Evolutionary conservation across 1,140 invertebrate genomes (phyloP).

Genomic region (Drosophila kikkawai): DNA sequence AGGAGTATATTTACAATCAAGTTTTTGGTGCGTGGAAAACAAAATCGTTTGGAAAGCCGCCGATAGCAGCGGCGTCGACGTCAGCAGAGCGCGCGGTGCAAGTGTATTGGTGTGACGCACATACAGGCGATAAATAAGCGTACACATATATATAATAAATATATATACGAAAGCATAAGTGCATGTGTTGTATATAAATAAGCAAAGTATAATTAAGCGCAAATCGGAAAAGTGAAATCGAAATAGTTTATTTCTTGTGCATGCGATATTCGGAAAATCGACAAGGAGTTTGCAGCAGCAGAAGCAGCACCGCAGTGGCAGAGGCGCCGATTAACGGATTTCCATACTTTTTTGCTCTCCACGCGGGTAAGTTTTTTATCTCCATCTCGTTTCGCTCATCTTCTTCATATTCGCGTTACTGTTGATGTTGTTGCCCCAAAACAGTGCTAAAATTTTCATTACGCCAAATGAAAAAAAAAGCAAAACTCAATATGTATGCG

Average conservation of each 20-base stretch:
- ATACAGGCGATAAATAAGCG: slow-evolving; percentile 36
- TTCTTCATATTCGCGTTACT: background rate
- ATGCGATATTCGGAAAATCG: slow-evolving; percentile 53
- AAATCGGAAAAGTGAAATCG: slow-evolving; percentile 68
- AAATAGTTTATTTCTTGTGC: slow-evolving; percentile 32
- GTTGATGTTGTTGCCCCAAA: slow-evolving; percentile 28
- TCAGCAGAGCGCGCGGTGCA: slow-evolving; percentile 56
- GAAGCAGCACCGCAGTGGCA: slow-evolving; percentile 39
- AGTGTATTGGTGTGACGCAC: slow-evolving; percentile 74
- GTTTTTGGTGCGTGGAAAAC: slow-evolving; percentile 61
- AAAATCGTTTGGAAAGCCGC: slow-evolving; percentile 48
- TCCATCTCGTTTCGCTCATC: background rate
- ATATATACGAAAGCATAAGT: slow-evolving; percentile 41
- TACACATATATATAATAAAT: slow-evolving; percentile 18
- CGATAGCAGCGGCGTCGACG: slow-evolving; percentile 44
- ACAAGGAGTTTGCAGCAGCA: slow-evolving; percentile 49
- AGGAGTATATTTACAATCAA: slow-evolving; percentile 19
- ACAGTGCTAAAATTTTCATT: slow-evolving; percentile 77
- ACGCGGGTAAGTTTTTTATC: slow-evolving; percentile 64
- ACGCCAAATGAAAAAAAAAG: slow-evolving; percentile 52
- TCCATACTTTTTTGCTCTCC: slow-evolving; percentile 63
- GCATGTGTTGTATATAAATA: slow-evolving; percentile 45
- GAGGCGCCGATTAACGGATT: slow-evolving; percentile 66
- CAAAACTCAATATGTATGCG: slow-evolving; percentile 80
- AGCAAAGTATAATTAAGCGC: slow-evolving; percentile 48